Evolutionary conservation across 2,113 vertebrate genomes (phyloP), one percentile per base, ranked within the genome.

Genomic region (Marcusenius ussheri): DNA sequence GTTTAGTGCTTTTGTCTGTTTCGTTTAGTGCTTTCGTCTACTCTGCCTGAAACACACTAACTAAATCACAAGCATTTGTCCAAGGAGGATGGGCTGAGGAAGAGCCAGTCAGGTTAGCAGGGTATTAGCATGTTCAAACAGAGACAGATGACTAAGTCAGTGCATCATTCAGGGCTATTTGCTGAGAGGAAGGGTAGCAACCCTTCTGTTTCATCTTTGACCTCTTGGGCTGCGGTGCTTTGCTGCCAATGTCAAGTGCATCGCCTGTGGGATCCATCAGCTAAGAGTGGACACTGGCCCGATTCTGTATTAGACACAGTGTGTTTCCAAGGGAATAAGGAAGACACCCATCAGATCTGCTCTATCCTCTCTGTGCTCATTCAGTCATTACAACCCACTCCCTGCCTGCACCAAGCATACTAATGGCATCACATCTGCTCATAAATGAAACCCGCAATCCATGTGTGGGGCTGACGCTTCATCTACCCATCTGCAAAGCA

Each of bases 361-460:
- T 39, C 70, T 39, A 17, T 39, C 27, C 4, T 77, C 31, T 39
- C 31, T 35, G 70, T 39, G 13, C 27, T 3, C 31, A n/a, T 31
- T 31, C 70, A 39, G 5, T 77, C 70, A 77, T 35, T 39, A 77
- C 31, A 35, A 39, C 70, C 70, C 15, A 45, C 15, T 62, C 15
- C 62, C n/a, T 89, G 66, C n/a, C 15, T 77, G n/a, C 8, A 27
- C 31, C 70, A 77, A 9, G 70, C 62, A 89, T 89, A 17, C 47
- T 89, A 89, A 89, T 89, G 88, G 74, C 62, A 77, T 50, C 88
- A 89, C 88, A 89, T 89, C 62, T 89, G 88, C 49, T 89, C 31
- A 46, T 77, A 42, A 89, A 74, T 89, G 66, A 74, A 74, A 49
- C 42, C 62, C 27, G 0, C 88, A 74, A 42, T 45, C 70, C 15